These are phyloP conservation scores for Tenthredo mesomela DNA, from an alignment of 2,888 invertebrate genomes.

Conservation along the genomic window DNA sequence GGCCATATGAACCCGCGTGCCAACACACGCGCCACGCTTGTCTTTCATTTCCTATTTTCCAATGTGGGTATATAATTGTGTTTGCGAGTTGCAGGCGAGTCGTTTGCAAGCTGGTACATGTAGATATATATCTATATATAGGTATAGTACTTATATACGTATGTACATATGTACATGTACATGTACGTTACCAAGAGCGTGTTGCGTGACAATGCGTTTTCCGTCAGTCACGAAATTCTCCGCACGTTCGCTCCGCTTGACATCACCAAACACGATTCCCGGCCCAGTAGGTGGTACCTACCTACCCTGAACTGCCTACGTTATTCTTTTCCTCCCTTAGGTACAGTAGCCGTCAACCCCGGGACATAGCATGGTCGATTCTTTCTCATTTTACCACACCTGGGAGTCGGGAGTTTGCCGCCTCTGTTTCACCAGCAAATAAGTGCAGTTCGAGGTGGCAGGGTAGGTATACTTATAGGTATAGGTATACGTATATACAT, in stretches of 20 bases:
- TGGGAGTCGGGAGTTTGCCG: slow-evolving; percentile 41
- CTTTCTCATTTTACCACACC: slow-evolving; percentile 53
- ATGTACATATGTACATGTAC: not conserved
- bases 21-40: slow-evolving; percentile 4
- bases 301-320: not conserved
- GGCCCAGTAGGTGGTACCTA: not conserved
- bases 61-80: slow-evolving; percentile 7
- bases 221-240: slow-evolving; percentile 65
- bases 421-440: not conserved
- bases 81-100: slow-evolving; percentile 2
- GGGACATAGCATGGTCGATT: slow-evolving; percentile 47
- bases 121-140: not conserved
- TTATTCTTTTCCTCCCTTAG: slow-evolving; percentile 40
- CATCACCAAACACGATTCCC: slow-evolving; percentile 43
- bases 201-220: slow-evolving; percentile 66
- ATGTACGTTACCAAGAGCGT: not conserved
- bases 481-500: slow-evolving; percentile 11
- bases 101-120: not conserved
- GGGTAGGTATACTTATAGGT: not conserved
- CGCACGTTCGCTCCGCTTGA: slow-evolving; percentile 61
- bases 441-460: slow-evolving; percentile 4
- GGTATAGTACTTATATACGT: not conserved
- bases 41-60: slow-evolving; percentile 21
- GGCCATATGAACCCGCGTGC: not conserved
- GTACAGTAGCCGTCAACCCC: slow-evolving; percentile 47